Evolutionary conservation across 2,797 vertebrate species (phyloP), one percentile per base, ranked within the genome.

Genomic region (Clarias fuscus): DNA sequence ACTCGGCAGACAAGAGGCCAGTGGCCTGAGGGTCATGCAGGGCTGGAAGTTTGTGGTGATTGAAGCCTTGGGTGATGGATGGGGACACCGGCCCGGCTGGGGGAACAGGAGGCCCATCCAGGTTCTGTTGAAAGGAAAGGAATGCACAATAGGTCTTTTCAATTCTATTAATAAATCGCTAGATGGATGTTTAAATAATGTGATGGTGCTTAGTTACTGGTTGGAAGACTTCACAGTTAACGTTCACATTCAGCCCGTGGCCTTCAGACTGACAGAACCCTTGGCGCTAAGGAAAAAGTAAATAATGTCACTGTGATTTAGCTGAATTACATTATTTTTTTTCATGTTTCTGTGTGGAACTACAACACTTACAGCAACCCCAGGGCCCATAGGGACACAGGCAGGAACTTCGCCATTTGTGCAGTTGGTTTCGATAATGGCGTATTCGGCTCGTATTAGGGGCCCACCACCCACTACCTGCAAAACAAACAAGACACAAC

Each of bases 381-480:
- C 4, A 17, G 91, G 89, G 72, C 81, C 70, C 40, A 93, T 86
- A 17, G 93, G 90, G 40, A 86, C 79, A 8, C 95, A 96, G 81
- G 10, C 40, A 17, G 67, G 90, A 27, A 89, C 78, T 15, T 89
- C 81, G 58, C 33, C 11, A 58, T 40, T 85, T 18, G 92, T 94
- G 90, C 96, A 96, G 70, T 93, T 94, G 0, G 93, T 94, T 86
- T 95, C 94, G 76, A 88, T 86, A 0, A 96, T 62, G 65, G 93
- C 88, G 86, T 93, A 96, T 89, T 96, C 96, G 33, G 90, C 92
- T 0, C 7, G 40, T 83, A 91, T 90, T 2, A 11, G n/a, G 1
- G 18, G 0, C 2, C 91, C 93, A 20, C 92, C 91, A 77, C 85
- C 5, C 37, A 94, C 88, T 48, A 93, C 0, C 96, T 96, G 91